Evolutionary conservation across 2,113 vertebrate genomes (phyloP).

Genomic region (Rana temporaria): DNA sequence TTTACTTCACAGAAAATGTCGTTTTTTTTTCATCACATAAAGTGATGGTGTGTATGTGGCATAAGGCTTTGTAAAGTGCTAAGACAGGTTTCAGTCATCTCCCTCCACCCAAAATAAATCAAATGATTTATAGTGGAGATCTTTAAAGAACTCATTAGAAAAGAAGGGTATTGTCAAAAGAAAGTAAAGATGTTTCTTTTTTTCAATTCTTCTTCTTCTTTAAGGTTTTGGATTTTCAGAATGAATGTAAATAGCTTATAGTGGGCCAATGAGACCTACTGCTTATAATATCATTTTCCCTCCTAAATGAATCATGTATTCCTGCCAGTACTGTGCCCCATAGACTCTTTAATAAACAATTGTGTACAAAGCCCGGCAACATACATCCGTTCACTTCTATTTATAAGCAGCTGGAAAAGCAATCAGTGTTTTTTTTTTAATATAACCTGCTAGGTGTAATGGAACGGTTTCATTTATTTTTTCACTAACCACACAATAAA

Average conservation of each 20-base stretch:
- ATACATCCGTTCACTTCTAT: constrained; percentile 41
- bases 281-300: constrained; percentile 4
- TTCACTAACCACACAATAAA: constrained; percentile 3
- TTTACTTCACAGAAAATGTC: too few species aligned
- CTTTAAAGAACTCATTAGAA: too few species aligned
- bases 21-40: too few species aligned
- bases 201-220: not conserved
- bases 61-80: too few species aligned
- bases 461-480: constrained; percentile 6
- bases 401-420: constrained; percentile 31
- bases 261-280: not conserved
- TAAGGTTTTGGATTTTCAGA: not conserved
- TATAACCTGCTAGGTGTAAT: constrained; percentile 12
- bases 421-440: constrained; percentile 8
- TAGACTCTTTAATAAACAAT: constrained; percentile 21
- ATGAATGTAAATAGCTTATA: constrained; percentile 1
- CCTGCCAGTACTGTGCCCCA: not conserved
- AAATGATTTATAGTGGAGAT: too few species aligned
- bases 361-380: constrained; percentile 1
- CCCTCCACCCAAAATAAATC: too few species aligned
- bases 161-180: too few species aligned
- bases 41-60: too few species aligned
- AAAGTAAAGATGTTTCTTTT: not conserved
- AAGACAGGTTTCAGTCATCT: too few species aligned
- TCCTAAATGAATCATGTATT: constrained; percentile 10